Evolutionary conservation across 1,140 invertebrate genomes (phyloP), one percentile per base, ranked within the genome.

Genomic region (Pissodes strobi): DNA sequence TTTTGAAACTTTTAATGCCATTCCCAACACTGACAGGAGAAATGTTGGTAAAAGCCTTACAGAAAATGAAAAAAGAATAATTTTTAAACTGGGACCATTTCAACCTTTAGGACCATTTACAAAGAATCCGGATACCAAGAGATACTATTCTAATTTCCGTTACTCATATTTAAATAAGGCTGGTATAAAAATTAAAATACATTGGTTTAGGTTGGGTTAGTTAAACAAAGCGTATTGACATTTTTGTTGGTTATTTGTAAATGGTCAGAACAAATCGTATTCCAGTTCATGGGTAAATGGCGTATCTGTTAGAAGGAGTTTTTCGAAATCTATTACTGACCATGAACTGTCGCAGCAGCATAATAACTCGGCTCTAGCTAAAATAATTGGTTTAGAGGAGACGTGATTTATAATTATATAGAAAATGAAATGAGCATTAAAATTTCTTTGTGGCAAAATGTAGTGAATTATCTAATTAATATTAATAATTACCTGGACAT

Each of bases 361-460:
- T 34, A 34, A 8, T 34, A 34, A 34, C n/a, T 6, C 30, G n/a
- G 6, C 30, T n/a, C 30, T 34, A 34, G n/a, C n/a, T 34, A 34
- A 8, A 34, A 34, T 34, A 34, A 34, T 34, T 34, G 6, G 30
- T 34, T 34, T 6, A 34, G 30, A 34, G 30, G 30, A 34, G n/a
- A 34, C 30, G 30, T 34, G 30, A 34, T 34, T 34, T 34, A 63
- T 55, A 63, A n/a, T 63, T 46, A 18, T 38, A 45, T 63, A 18
- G 13, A 55, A 55, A 63, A 25, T 63, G 38, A 55, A 63, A 55
- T 63, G 17, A 53, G 15, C 15, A 45, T 15, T 30, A 55, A 55
- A 63, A 63, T 63, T 43, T 17, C 37, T 43, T 45, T 63, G 17
- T 55, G 38, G 46, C n/a, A 18, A 61, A 17, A 41, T 61, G 21